Conservation (phyloP, 2,888 invertebrate species). For the Anaspis maculata region DNA sequence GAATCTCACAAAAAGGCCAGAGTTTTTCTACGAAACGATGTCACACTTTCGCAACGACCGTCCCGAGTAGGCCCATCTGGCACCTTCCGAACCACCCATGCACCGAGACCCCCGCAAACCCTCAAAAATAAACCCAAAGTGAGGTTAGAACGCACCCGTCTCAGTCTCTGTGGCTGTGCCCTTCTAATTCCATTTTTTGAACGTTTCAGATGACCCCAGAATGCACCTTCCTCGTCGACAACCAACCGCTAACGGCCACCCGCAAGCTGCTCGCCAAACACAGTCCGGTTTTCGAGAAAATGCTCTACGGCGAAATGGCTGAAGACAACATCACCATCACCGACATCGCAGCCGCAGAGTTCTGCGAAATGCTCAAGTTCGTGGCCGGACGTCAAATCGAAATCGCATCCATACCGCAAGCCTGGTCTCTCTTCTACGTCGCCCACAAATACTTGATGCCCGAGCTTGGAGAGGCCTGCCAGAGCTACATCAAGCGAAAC, state of each 20-base stretch:
- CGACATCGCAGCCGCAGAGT: conserved; percentile 52
- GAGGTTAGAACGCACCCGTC: no score
- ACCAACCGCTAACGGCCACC: conserved; percentile 49
- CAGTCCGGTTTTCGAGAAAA: conserved; percentile 61
- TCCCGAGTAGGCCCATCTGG: no score
- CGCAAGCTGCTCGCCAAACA: conserved; percentile 55
- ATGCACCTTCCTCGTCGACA: conserved; percentile 50
- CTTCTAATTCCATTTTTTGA: no score
- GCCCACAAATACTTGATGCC: conserved; percentile 57
- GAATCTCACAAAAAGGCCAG: no score
- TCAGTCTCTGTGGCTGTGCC: no score
- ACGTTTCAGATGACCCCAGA: no score
- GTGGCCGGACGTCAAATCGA: conserved; percentile 53
- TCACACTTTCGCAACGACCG: no score
- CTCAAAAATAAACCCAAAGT: no score
- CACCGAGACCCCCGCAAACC: no score
- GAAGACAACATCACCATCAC: conserved; percentile 42
- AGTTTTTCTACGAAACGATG: no score
- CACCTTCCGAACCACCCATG: no score
- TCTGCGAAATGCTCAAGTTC: conserved; percentile 52
- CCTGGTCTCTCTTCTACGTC: conserved; percentile 56
- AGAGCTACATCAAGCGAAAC: conserved; percentile 47
- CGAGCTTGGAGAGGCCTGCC: conserved; percentile 46
- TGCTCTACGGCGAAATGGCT: conserved; percentile 57
- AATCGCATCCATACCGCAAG: conserved; percentile 49